Conservation (phyloP, 1,140 invertebrate genomes). For the Pogonus chalceus region DNA sequence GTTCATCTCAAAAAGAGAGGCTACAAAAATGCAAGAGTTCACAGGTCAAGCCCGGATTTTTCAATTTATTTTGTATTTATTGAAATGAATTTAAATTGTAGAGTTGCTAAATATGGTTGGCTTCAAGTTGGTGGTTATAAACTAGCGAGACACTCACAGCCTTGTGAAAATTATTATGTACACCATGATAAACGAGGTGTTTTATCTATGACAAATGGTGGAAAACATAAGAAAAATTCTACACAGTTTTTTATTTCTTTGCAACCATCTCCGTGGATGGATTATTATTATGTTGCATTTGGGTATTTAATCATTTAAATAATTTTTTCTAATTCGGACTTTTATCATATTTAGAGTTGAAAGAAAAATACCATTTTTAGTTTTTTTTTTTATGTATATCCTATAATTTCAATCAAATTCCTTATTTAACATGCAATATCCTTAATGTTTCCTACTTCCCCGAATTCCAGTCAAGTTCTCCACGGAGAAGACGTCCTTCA, state of each 20-base stretch:
- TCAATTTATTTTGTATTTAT: background rate
- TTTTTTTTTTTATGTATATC: background rate
- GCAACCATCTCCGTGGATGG: slow-evolving; percentile 63
- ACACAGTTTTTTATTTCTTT: slow-evolving; percentile 72
- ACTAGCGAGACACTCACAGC: slow-evolving; percentile 30
- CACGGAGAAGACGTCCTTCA: slow-evolving; percentile 41
- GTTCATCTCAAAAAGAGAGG: slow-evolving; percentile 34
- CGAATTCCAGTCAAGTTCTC: slow-evolving; percentile 35
- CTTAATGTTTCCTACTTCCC: background rate
- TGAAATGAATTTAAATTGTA: slow-evolving; percentile 21
- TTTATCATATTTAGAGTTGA: background rate
- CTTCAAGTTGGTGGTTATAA: slow-evolving; percentile 41
- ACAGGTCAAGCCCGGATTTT: slow-evolving; percentile 24
- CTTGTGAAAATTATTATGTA: slow-evolving; percentile 45
- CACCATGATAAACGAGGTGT: slow-evolving; percentile 42
- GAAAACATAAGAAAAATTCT: slow-evolving; percentile 47
- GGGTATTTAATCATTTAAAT: slow-evolving; percentile 35
- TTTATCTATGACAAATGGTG: slow-evolving; percentile 42
- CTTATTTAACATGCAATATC: background rate
- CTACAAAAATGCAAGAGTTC: slow-evolving; percentile 37
- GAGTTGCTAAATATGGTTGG: slow-evolving; percentile 41
- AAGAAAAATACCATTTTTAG: background rate
- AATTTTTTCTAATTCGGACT: background rate
- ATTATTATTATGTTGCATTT: slow-evolving; percentile 69
- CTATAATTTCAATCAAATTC: background rate